Base-by-base conservation (phyloP, 2,797 vertebrate species). In the Chaetophractus vellerosus region DNA sequence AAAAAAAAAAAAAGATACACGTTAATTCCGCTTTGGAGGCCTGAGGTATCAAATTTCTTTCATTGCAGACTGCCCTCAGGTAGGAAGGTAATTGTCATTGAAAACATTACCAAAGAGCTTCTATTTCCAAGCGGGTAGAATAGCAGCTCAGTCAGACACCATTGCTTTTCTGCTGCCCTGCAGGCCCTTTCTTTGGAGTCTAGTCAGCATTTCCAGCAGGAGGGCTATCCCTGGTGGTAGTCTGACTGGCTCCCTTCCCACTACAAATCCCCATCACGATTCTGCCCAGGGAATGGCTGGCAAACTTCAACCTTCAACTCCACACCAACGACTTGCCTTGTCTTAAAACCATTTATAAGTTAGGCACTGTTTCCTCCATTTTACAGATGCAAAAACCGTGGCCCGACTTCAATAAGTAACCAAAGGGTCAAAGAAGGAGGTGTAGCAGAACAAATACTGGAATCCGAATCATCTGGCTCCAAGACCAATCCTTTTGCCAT, bases 1-100 rank as follows among this genome's bases (percentile, higher is more conserved):
- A 38, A 38, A 38, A 38, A 38, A 38, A 38, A 38, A 38, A 52
- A 52, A 15, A 52, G 4, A 81, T 36, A 21, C 18, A 2, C n/a
- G 14, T 52, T 81, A 45, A 90, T 94, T 75, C 55, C 92, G 85
- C 55, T 63, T 75, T 85, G 7, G 16, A 80, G 57, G 69, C 81
- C 64, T 0, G 8, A 59, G 84, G 81, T 68, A 88, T 91, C 81
- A 82, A 36, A 75, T 92, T 96, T 95, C 87, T 93, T 84, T 88
- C 57, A 63, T 23, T 14, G 38, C 57, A 88, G 87, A 69, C 38
- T 75, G 90, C 23, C 75, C 71, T 55, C 33, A 86, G 50, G 71
- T 45, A 52, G 55, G 48, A 92, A 96, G 18, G 69, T 24, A 94
- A 83, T 18, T 72, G 41, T 81, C 91, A 76, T 88, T 88, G 23